Evolutionary conservation across 2,113 vertebrate species (phyloP).

Genomic region (Balaenoptera acutorostrata): DNA sequence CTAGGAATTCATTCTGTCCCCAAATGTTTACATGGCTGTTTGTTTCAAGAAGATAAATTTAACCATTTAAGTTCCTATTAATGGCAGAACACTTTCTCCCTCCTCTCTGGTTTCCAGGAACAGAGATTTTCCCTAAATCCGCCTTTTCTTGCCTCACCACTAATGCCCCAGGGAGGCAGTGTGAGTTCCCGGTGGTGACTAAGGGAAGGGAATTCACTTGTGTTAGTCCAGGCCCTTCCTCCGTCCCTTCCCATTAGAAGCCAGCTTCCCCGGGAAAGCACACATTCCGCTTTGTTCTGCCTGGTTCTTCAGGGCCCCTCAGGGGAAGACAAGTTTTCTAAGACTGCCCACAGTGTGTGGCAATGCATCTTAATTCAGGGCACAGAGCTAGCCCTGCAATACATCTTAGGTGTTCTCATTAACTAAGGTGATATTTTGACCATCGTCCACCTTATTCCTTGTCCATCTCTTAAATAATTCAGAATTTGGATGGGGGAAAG

Average conservation of each 20-base stretch:
- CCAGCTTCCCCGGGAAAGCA: neutral
- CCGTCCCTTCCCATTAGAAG: neutral
- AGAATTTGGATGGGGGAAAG: neutral
- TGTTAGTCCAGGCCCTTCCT: neutral
- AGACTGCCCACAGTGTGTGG: neutral
- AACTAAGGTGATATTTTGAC: neutral
- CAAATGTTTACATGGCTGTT: neutral
- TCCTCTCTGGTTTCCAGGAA: neutral
- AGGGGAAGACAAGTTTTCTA: neutral
- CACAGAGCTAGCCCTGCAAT: neutral
- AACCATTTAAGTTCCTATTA: neutral
- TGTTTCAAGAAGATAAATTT: neutral
- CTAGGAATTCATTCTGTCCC: neutral
- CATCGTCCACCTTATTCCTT: neutral
- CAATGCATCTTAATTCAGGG: neutral
- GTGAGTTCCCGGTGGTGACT: neutral
- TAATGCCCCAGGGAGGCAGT: accelerated
- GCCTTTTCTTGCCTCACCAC: neutral
- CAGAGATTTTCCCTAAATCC: neutral
- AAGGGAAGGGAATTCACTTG: neutral
- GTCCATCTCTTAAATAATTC: neutral
- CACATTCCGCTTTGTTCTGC: neutral
- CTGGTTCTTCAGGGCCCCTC: neutral
- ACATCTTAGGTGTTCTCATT: neutral
- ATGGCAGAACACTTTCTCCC: neutral